These are phyloP conservation scores for Aradophagus sp. DNA, from an alignment of 1,140 invertebrate genomes.

Conservation along the genomic window DNA sequence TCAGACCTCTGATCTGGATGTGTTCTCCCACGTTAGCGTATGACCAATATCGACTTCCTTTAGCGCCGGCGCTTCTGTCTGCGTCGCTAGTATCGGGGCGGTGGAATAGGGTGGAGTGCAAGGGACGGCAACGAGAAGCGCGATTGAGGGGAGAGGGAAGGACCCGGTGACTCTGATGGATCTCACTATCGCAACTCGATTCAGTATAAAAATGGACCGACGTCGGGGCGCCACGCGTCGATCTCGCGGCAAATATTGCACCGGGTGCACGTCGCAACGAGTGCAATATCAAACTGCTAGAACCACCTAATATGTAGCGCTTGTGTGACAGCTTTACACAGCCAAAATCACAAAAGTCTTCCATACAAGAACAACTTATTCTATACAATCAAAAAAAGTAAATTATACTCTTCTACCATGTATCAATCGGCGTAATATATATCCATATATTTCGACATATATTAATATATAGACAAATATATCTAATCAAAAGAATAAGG, in stretches of 20 bases:
- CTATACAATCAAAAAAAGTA: conserved; percentile 17
- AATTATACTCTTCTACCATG: conserved; percentile 9
- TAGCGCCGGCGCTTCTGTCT: conserved; percentile 64
- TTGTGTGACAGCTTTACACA: conserved; percentile 28
- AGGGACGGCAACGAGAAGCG: conserved; percentile 23
- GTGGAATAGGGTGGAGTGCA: conserved; percentile 20
- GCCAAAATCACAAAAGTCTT: conserved; percentile 72
- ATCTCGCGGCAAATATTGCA: conserved; percentile 42
- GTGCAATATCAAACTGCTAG: conserved; percentile 7
- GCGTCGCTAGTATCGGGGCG: conserved; percentile 1
- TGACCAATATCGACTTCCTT: conserved; percentile 64
- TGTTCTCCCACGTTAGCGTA: too few relatives aligned
- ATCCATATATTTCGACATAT: too few relatives aligned
- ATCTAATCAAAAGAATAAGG: too few relatives aligned
- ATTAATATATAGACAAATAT: too few relatives aligned
- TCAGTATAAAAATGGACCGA: conserved; percentile 70
- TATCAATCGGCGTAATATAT: too few relatives aligned
- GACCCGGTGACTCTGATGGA: not conserved
- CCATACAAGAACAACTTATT: conserved; percentile 57
- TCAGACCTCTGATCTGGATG: too few relatives aligned
- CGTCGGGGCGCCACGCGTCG: conserved; percentile 64
- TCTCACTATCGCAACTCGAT: conserved; percentile 19
- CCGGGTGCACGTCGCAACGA: conserved; percentile 35
- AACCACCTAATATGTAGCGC: conserved; percentile 41
- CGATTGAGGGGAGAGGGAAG: conserved; percentile 1